phyloP scores from a whole-genome alignment of 2,888 invertebrate genomes.

The Chloromyia formosa region DNA sequence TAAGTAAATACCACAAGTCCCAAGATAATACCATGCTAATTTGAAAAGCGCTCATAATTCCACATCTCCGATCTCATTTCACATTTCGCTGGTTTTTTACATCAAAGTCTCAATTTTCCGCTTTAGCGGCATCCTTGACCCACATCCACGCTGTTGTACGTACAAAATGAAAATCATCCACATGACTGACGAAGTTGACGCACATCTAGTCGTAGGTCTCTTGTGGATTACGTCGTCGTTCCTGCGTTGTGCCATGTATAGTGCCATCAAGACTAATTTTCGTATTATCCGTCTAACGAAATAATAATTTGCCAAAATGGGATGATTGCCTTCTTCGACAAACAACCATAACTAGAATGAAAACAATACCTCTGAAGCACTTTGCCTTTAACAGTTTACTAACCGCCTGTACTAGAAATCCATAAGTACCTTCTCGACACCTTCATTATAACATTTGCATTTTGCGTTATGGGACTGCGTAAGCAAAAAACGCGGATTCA shows the following conservation, averaged over 20 bases:
- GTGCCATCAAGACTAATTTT: conserved; percentile 32
- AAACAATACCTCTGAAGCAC: neutral
- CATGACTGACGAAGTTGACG: conserved; percentile 1
- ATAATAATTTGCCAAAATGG: conserved; percentile 37
- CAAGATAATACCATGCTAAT: no score
- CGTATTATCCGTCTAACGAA: conserved; percentile 35
- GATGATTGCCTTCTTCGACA: conserved; percentile 34
- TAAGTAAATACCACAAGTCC: no score
- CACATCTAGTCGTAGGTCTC: neutral
- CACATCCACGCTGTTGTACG: neutral
- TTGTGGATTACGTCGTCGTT: neutral
- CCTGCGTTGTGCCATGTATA: no score
- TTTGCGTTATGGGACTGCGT: neutral
- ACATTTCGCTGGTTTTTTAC: conserved; percentile 9
- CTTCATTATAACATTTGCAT: conserved; percentile 8
- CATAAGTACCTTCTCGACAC: conserved; percentile 20
- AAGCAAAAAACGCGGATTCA: conserved; percentile 22
- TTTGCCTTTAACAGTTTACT: neutral
- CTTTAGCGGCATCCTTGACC: conserved; percentile 34
- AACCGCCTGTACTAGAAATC: conserved; percentile 28
- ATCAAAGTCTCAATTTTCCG: conserved; percentile 34
- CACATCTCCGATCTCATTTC: conserved; percentile 7
- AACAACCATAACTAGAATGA: neutral
- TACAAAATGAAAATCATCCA: conserved; percentile 14
- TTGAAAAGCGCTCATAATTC: no score